phyloP scores from a whole-genome alignment of 2,113 vertebrate species.

The Nothobranchius kuhntae region DNA sequence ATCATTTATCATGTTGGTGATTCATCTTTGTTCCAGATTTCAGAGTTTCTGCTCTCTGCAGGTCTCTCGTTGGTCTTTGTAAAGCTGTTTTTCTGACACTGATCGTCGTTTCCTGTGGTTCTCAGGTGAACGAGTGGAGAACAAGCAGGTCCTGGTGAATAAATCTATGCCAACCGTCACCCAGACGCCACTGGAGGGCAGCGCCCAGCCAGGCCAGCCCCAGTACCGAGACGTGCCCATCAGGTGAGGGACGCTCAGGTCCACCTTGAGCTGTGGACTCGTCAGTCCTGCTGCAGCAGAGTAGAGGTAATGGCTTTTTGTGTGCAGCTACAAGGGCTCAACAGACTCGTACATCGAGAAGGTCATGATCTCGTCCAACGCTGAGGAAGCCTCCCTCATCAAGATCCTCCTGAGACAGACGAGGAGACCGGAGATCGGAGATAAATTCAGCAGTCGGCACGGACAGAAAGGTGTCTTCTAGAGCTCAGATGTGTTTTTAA shows the following conservation, averaged over 20 bases:
- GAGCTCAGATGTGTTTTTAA: neutral
- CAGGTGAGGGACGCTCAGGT: constrained; percentile 79
- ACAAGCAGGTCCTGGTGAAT: constrained; percentile 97
- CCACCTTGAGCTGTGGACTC: neutral
- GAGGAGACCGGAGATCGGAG: constrained; percentile 94
- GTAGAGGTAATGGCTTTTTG: neutral
- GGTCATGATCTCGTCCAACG: constrained; percentile 98
- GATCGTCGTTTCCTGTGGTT: constrained; percentile 7
- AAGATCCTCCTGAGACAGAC: constrained; percentile 99
- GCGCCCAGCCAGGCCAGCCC: constrained; percentile 88
- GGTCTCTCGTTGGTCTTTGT: too few species aligned
- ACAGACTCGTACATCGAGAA: constrained; percentile 98
- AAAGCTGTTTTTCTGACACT: neutral
- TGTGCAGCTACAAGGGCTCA: constrained; percentile 91
- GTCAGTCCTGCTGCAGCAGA: neutral
- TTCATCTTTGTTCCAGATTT: too few species aligned
- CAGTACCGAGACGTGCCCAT: constrained; percentile 97
- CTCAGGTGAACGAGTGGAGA: constrained; percentile 95
- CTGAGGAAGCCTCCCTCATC: constrained; percentile 97
- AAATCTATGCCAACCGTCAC: constrained; percentile 99
- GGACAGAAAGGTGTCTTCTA: constrained; percentile 91
- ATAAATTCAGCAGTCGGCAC: constrained; percentile 98
- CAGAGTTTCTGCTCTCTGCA: too few species aligned
- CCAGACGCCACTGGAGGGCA: constrained; percentile 96
- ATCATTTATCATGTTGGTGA: too few species aligned